Evolutionary conservation across 2,888 invertebrate genomes (phyloP), one percentile per base, ranked within the genome.

Genomic region (Fragum whitleyi): DNA sequence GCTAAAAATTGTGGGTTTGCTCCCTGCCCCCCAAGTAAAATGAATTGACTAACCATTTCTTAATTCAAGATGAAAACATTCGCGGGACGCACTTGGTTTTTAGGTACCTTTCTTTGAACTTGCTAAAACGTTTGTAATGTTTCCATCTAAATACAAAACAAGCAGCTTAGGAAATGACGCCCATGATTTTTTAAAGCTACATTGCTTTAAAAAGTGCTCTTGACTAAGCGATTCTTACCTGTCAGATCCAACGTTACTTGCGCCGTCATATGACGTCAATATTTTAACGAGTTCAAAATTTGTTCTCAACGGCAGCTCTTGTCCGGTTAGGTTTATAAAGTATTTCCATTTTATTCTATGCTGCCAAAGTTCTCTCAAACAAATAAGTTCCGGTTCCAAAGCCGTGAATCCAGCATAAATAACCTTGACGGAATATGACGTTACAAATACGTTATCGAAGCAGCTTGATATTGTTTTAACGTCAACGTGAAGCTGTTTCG

Each of bases 231-330:
- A 36, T 3, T 36, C 9, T 36, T 36, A 36, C 59, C 59, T 59
- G 7, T 3, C 59, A 23, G 29, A 21, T 16, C 19, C 59, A 14
- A 59, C 59, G 28, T 59, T 59, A 29, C 26, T 59, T 23, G 59
- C 59, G 6, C 59, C 59, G 28, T 59, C 59, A 19, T 23, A 59
- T 59, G 59, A 23, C 59, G 9, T 59, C 23, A 59, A 26, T 26
- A 59, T 59, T 28, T 59, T 59, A 3, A 59, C 59, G 26, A 59
- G 59, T 28, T 59, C 59, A 59, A 26, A 26, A 6, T 59, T 59
- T 16, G 59, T 59, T 29, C 59, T 23, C 28, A 59, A 19, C 59
- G 59, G 28, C 1, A 59, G 29, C 19, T 59, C 59, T 29, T 59
- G 59, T 1, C 59, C 59, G 26, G 59, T 59, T 26, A 59, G 6